Percentiles rank a stretch among this genome's conserved stretches.
phyloP scores from a whole-genome alignment of 1,140 invertebrate species.

The Heliconius himera region DNA sequence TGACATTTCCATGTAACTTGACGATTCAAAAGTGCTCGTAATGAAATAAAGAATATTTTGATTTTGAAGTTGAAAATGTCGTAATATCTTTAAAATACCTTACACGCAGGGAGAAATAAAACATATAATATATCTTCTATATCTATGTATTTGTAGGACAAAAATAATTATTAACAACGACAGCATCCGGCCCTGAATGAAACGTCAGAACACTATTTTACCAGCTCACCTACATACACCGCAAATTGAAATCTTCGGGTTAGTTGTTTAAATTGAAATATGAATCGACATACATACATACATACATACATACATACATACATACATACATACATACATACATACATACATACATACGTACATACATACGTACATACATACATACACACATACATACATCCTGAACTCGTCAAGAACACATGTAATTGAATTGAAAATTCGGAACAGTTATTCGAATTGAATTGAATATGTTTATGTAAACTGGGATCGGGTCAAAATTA shows the following conservation, averaged over 20 bases:
- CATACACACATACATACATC: too few species aligned
- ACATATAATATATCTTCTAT: too few species aligned
- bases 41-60: too few species aligned
- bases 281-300: background rate
- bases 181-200: background rate
- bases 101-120: too few species aligned
- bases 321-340: too few species aligned
- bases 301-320: too few species aligned
- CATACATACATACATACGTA: too few species aligned
- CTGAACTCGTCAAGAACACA: constrained; percentile 2
- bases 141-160: background rate
- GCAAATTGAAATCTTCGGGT: constrained; percentile 1
- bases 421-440: constrained; percentile 27
- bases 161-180: background rate
- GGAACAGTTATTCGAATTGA: constrained; percentile 21
- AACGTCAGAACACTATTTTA: background rate
- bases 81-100: too few species aligned
- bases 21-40: too few species aligned
- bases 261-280: constrained; percentile 18
- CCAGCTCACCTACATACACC: background rate
- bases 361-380: too few species aligned
- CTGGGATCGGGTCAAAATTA: constrained; percentile 11
- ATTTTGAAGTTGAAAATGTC: too few species aligned
- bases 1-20: too few species aligned
- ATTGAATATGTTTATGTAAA: constrained; percentile 21